Evolutionary conservation across 2,797 vertebrate species (phyloP), one percentile per base, ranked within the genome.

Genomic region (Neosilurus mollespiculum): DNA sequence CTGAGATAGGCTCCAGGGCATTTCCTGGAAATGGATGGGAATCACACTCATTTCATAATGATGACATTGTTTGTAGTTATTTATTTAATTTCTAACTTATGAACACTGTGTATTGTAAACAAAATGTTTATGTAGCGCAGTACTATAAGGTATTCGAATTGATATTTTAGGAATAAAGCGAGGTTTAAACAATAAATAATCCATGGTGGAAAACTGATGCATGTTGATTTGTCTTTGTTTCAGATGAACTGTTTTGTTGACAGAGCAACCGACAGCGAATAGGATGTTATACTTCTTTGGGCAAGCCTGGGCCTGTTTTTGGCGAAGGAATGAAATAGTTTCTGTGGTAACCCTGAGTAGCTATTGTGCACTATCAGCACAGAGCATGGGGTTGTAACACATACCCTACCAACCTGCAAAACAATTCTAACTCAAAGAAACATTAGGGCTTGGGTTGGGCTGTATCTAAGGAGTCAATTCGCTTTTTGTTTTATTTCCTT

Each of bases 261-360:
- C 67, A 81, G 34, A 72, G 80, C 66, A 81, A 81, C 80, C 37
- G 3, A 30, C 18, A 65, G 9, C n/a, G 6, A 56, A 72, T 37
- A 22, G 51, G 65, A 75, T 54, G 70, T 34, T 73, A 43, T 26
- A 62, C 18, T n/a, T 20, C 43, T 37, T 15, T 7, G 76, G 81
- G 64, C 87, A 89, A 84, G 88, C 22, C 86, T 85, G 66, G 73
- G 58, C 88, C 37, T 87, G 88, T 80, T 49, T 84, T 81, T 75
- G 56, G 51, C 61, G 26, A 26, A 56, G 58, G 58, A 56, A 81
- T n/a, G 70, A 83, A 37, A 67, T 76, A 54, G 86, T 84, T 72
- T 84, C 86, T 88, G 61, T 79, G 83, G 87, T 78, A 86, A 88
- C 87, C 37, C 16, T 1, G 59, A 76, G 76, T 79, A 78, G 49